Evolutionary conservation across 2,113 vertebrate species (phyloP).

Genomic region (Myxocyprinus asiaticus): DNA sequence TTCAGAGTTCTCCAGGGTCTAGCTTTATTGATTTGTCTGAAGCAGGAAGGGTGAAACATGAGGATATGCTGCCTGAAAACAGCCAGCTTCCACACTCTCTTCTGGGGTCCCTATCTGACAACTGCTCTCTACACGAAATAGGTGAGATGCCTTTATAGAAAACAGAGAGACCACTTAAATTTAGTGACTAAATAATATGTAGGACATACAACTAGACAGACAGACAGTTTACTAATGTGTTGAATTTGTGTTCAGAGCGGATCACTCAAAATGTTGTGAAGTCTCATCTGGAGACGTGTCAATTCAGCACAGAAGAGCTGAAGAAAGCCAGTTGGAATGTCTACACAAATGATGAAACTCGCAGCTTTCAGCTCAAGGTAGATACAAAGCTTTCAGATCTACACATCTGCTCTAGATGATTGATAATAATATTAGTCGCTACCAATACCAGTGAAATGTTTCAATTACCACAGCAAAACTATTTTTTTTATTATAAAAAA

Average conservation of each 20-base stretch:
- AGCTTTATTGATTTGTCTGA: slow-evolving; percentile 81
- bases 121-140: slow-evolving; percentile 79
- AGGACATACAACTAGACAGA: neutral
- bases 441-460: too few relatives aligned
- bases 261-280: slow-evolving; percentile 86
- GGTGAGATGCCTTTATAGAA: slow-evolving; percentile 68
- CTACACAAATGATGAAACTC: slow-evolving; percentile 83
- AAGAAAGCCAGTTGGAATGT: slow-evolving; percentile 83
- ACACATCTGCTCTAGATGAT: neutral
- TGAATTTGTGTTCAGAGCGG: slow-evolving; percentile 69
- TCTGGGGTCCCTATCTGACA: slow-evolving; percentile 67
- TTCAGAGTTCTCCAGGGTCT: slow-evolving; percentile 83
- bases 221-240: neutral
- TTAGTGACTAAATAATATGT: too few relatives aligned
- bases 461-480: too few relatives aligned
- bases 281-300: slow-evolving; percentile 87
- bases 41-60: slow-evolving; percentile 76
- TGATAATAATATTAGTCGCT: too few relatives aligned
- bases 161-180: too few relatives aligned
- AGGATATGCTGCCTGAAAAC: slow-evolving; percentile 84
- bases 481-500: too few relatives aligned
- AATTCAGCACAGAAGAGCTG: slow-evolving; percentile 85
- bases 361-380: slow-evolving; percentile 83
- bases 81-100: slow-evolving; percentile 73
- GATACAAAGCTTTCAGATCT: neutral